Conservation (phyloP, 2,888 invertebrate species). For the Trichopria drosophilae region DNA sequence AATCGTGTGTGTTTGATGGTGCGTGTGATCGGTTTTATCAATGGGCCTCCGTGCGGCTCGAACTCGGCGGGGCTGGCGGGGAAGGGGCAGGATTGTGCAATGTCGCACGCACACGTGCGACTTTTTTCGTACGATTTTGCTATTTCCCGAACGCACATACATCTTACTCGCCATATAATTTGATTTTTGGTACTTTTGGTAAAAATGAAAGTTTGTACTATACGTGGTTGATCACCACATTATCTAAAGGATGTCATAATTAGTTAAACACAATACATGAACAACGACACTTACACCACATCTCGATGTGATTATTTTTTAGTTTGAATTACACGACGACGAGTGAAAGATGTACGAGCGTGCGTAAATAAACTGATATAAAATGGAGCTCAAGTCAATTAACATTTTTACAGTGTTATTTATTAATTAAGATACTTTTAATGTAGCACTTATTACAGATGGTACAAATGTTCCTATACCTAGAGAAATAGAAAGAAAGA, state of each 20-base stretch:
- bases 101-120: constrained; percentile 25
- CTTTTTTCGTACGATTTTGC: constrained; percentile 32
- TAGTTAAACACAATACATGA: no score
- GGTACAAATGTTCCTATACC: constrained; percentile 57
- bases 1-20: constrained; percentile 44
- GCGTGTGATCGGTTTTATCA: constrained; percentile 47
- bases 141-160: no score
- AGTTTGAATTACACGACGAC: no score
- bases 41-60: constrained; percentile 57
- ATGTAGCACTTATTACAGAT: constrained; percentile 55
- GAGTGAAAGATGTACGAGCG: no score
- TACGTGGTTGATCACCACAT: no score
- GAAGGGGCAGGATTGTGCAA: constrained; percentile 45
- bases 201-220: no score
- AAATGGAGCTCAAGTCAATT: constrained; percentile 31
- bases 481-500: constrained; percentile 37
- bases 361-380: no score
- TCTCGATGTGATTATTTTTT: no score
- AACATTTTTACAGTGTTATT: constrained; percentile 39
- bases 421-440: constrained; percentile 47
- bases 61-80: constrained; percentile 60
- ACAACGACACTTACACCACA: no score
- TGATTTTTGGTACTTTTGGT: no score
- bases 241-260: no score
- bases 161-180: no score